Base-by-base conservation (phyloP, 2,888 invertebrate genomes). In the Standfussiana lucernea region DNA sequence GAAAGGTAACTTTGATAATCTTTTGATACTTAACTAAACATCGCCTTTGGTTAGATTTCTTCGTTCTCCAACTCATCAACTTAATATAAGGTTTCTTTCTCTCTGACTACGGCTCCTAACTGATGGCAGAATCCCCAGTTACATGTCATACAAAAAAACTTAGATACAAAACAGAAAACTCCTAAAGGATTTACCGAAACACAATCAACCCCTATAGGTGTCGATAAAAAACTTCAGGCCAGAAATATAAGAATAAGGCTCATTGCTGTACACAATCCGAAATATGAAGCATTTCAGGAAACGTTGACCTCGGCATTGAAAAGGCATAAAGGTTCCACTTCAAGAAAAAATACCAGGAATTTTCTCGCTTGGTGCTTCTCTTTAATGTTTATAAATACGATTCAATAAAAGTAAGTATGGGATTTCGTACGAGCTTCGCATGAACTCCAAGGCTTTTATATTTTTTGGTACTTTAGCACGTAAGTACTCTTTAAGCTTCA, bases 221-320 rank as follows among this genome's bases (percentile, higher is more conserved):
- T 73, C 68, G 40, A 61, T 72, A 69, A 72, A 77, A 77, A 69
- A 53, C 28, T 69, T 78, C 45, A 69, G 69, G 24, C 13, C n/a
- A 73, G 56, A 82, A 73, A 83, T 70, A 74, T 45, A 73, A 65
- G 62, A 67, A 82, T 40, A 62, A 74, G n/a, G n/a, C 61, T 69
- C 37, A 59, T 71, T 79, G 74, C 67, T 64, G 47, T 56, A 18
- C 70, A 73, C 65, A 68, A 73, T 69, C 70, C 45, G 35, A 72
- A 80, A 77, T 77, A 62, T 59, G 66, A 85, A 72, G 50, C 66
- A 45, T 85, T 80, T 80, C 65, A 75, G 45, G 75, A 82, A 70
- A 37, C 83, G 68, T 85, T 85, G 75, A 85, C 75, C 86, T 74
- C 71, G 50, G 42, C 75, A 71, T 77, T 83, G 74, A 80, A 83